Evolutionary conservation across 2,797 vertebrate genomes (phyloP).

Genomic region (Lepus townsendii): DNA sequence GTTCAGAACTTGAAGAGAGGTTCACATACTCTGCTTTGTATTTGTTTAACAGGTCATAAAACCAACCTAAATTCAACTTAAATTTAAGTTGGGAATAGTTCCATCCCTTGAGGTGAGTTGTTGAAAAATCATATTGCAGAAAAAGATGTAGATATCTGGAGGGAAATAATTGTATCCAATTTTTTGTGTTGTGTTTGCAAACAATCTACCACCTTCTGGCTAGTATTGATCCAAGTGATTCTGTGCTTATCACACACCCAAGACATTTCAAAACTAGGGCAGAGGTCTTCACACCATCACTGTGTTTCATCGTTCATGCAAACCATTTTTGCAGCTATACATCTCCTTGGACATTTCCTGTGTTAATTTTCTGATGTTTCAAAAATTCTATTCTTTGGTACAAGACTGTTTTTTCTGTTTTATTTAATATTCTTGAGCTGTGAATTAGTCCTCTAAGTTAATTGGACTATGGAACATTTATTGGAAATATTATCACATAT

Average conservation of each 20-base stretch:
- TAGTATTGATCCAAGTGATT: neutral
- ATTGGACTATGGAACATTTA: constrained; percentile 29
- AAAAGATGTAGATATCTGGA: neutral
- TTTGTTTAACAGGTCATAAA: neutral
- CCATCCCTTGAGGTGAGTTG: neutral
- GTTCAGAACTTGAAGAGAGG: neutral
- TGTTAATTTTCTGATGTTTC: constrained; percentile 51
- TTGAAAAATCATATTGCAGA: constrained; percentile 25
- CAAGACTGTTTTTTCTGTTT: neutral
- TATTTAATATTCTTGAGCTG: constrained; percentile 47
- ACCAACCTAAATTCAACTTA: neutral
- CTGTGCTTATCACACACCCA: neutral
- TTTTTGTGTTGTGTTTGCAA: neutral
- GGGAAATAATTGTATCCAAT: neutral
- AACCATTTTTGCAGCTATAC: neutral
- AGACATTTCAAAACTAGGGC: neutral
- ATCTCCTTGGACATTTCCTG: neutral
- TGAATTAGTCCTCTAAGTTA: constrained; percentile 13
- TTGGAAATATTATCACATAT: constrained; percentile 39
- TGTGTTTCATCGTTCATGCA: neutral
- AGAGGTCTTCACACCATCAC: neutral
- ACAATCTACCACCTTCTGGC: neutral
- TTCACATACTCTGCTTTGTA: neutral
- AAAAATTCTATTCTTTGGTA: constrained; percentile 19
- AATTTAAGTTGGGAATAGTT: neutral